phyloP scores from a whole-genome alignment of 1,140 invertebrate species.

The Pseudomyrmex sp. region DNA sequence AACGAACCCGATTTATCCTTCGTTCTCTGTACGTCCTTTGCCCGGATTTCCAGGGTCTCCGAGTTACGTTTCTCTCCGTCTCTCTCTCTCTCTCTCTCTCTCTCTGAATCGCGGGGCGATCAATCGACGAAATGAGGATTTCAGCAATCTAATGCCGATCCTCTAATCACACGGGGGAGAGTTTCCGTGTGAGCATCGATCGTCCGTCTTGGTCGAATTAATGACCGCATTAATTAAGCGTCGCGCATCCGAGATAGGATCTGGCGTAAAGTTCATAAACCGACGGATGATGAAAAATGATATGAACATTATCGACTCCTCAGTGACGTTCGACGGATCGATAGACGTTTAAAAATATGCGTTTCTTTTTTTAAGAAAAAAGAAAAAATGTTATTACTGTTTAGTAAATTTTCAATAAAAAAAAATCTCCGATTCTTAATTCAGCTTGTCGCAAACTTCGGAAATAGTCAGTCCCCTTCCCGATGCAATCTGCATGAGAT shows the following conservation, averaged over 20 bases:
- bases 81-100: too few relatives aligned
- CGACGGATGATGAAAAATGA: not conserved
- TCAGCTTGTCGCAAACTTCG: not conserved
- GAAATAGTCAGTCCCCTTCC: too few relatives aligned
- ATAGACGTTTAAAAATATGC: not conserved
- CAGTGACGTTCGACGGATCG: not conserved
- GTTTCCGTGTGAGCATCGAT: not conserved
- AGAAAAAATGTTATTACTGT: not conserved
- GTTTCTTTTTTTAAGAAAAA: not conserved
- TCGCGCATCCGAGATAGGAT: not conserved
- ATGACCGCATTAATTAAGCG: not conserved
- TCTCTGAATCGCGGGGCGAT: not conserved
- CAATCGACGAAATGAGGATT: constrained; percentile 39
- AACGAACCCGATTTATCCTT: constrained; percentile 34
- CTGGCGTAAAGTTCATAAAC: not conserved
- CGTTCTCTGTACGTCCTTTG: constrained; percentile 41
- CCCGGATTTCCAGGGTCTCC: constrained; percentile 32
- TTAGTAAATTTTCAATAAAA: too few relatives aligned
- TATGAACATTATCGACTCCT: too few relatives aligned
- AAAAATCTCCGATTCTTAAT: not conserved
- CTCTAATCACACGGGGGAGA: constrained; percentile 17
- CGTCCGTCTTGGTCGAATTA: not conserved
- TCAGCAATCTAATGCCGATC: constrained; percentile 10
- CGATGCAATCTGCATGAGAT: too few relatives aligned
- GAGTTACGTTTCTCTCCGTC: constrained; percentile 11